Conservation (phyloP, 2,113 vertebrate genomes). For the Spea bombifrons region DNA sequence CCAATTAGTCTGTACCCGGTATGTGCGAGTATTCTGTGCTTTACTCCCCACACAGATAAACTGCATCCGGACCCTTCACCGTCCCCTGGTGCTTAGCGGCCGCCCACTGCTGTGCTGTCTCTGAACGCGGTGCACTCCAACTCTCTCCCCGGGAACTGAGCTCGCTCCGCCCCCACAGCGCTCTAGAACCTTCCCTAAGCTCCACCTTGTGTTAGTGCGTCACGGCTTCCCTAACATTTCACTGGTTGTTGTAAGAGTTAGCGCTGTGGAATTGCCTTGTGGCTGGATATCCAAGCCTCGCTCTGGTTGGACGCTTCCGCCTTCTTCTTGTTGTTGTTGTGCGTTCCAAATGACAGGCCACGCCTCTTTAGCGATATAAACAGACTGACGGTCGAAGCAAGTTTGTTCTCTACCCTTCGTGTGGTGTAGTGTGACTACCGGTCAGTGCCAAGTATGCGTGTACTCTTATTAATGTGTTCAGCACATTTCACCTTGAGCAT, state of each 20-base stretch:
- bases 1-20: slow-evolving; percentile 1
- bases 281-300: too few species aligned
- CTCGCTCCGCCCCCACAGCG: slow-evolving; percentile 25
- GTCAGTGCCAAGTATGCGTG: too few species aligned
- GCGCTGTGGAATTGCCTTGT: too few species aligned
- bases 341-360: background rate
- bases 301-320: too few species aligned
- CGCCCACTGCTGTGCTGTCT: background rate
- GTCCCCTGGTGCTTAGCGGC: background rate
- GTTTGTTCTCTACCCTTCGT: too few species aligned
- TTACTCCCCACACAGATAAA: background rate
- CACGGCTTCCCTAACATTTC: too few species aligned
- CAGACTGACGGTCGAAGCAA: background rate
- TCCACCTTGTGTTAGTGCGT: too few species aligned
- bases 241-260: too few species aligned
- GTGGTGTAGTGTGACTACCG: too few species aligned
- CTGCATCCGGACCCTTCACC: slow-evolving; percentile 35
- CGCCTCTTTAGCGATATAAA: background rate
- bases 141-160: slow-evolving; percentile 15
- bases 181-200: slow-evolving; percentile 41
- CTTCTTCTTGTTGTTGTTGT: slow-evolving; percentile 26
- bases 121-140: background rate
- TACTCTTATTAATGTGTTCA: too few species aligned
- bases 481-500: too few species aligned
- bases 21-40: background rate